Evolutionary conservation across 2,888 invertebrate genomes (phyloP).

Genomic region (Drosophila seclusa): DNA sequence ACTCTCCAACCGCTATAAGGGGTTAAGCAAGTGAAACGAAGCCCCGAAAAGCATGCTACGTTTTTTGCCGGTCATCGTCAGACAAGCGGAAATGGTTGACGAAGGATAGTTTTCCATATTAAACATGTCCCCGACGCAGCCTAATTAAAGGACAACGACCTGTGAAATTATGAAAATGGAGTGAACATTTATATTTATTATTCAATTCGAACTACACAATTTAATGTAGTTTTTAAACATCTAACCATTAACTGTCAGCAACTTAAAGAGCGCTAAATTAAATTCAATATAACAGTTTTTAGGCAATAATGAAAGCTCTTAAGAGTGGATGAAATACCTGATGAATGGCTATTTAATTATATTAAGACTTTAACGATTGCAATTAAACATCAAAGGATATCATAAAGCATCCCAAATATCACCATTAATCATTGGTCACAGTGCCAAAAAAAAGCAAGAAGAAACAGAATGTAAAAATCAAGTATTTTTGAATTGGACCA

Average conservation of each 20-base stretch:
- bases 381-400: not conserved
- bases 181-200: conserved; percentile 5
- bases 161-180: conserved; percentile 11
- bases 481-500: conserved; percentile 3
- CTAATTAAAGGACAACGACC: conserved; percentile 12
- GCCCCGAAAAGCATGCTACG: conserved; percentile 45
- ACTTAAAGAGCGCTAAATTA: not conserved
- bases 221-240: not conserved
- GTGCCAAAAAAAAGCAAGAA: not conserved
- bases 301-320: not conserved
- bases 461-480: conserved; percentile 16
- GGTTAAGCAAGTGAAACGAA: conserved; percentile 58
- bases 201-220: not conserved
- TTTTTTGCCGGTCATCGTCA: not conserved
- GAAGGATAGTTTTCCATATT: conserved; percentile 11
- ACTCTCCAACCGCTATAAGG: conserved; percentile 13
- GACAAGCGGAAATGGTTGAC: conserved; percentile 28
- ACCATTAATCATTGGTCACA: conserved; percentile 6
- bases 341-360: not conserved
- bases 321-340: not conserved
- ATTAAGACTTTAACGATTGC: not conserved
- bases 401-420: not conserved
- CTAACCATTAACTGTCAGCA: not conserved
- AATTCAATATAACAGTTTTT: not conserved
- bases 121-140: not conserved